Conservation (phyloP, 2,113 vertebrate genomes). For the Cnemophilus loriae region DNA sequence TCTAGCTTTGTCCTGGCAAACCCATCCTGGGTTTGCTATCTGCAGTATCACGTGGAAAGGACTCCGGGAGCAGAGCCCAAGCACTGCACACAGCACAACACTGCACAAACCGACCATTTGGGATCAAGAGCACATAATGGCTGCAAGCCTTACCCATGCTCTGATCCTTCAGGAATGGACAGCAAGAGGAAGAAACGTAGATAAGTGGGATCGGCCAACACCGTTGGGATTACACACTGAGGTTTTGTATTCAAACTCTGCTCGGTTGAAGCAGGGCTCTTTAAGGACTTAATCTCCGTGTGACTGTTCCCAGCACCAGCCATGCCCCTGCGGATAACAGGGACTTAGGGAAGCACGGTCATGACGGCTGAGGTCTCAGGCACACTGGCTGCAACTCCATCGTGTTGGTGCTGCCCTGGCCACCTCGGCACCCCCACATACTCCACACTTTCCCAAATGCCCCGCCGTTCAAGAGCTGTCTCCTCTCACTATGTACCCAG, state of each 20-base stretch:
- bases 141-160: neutral
- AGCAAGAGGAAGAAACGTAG: neutral
- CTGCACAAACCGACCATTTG: fast-evolving
- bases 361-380: fast-evolving
- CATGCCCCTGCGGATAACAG: neutral
- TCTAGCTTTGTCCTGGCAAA: neutral
- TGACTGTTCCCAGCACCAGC: slow-evolving; percentile 3
- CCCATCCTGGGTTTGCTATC: neutral
- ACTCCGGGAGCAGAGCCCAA: neutral
- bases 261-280: neutral
- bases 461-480: neutral
- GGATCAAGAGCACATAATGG: neutral
- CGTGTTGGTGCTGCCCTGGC: fast-evolving
- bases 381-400: neutral
- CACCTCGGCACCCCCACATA: neutral
- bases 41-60: neutral
- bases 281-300: slow-evolving; percentile 39
- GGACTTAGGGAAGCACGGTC: neutral
- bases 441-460: neutral
- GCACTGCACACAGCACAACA: neutral
- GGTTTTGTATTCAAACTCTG: neutral
- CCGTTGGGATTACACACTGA: neutral
- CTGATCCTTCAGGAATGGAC: neutral
- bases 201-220: neutral
- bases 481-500: neutral